Evolutionary conservation across 2,888 invertebrate genomes (phyloP).

Genomic region (Mythimna loreyi): DNA sequence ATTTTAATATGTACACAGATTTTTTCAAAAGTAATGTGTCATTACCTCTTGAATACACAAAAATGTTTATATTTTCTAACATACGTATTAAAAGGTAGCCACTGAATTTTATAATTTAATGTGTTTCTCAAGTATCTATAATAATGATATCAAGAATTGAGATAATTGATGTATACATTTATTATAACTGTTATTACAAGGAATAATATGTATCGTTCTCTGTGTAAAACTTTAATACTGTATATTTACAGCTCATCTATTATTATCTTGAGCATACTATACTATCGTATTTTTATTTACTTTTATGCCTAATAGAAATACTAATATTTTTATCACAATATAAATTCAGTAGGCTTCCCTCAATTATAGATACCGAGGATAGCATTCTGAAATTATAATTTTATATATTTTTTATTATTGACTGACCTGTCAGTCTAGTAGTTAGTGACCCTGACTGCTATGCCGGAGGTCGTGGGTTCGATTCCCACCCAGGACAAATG

Average conservation of each 20-base stretch:
- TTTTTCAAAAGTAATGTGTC: constrained; percentile 39
- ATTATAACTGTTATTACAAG: background rate
- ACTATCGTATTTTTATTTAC: constrained; percentile 9
- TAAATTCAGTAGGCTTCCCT: constrained; percentile 89
- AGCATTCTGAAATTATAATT: constrained; percentile 88
- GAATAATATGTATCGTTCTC: background rate
- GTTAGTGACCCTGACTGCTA: no score
- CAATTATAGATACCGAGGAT: constrained; percentile 81
- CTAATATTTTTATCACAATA: constrained; percentile 79
- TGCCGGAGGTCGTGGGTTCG: no score
- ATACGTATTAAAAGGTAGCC: background rate
- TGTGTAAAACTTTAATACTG: constrained; percentile 32
- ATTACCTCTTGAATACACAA: constrained; percentile 14
- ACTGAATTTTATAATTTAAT: background rate
- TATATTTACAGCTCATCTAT: background rate
- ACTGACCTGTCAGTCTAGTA: no score
- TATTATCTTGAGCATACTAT: background rate
- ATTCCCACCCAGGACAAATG: no score
- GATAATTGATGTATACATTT: background rate
- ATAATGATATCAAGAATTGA: no score
- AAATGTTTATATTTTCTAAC: background rate
- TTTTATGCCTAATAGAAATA: constrained; percentile 47
- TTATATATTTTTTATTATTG: constrained; percentile 41
- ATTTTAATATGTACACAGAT: constrained; percentile 63
- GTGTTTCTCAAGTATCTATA: no score